Percentiles rank a stretch among this genome's conserved stretches.
phyloP scores from a whole-genome alignment of 2,797 vertebrate species.

The Pipistrellus kuhlii region DNA sequence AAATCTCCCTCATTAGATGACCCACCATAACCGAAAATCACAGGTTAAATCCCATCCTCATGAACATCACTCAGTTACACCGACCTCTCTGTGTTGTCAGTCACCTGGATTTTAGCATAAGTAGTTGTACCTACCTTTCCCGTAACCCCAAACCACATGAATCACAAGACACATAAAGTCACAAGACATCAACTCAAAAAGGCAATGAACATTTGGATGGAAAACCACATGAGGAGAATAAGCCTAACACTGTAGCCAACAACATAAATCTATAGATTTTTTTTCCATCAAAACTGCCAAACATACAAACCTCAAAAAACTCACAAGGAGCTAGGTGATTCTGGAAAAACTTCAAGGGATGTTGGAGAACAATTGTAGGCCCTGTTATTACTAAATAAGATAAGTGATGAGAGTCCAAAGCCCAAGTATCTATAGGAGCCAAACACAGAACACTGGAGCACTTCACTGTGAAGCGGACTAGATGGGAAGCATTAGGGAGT shows the following conservation, averaged over 20 bases:
- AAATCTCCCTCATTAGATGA: not conserved
- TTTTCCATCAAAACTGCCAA: not conserved
- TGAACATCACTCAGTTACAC: not conserved
- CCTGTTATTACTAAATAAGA: not conserved
- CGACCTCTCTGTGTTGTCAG: accelerated
- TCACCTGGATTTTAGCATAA: not conserved
- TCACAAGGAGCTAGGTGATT: not conserved
- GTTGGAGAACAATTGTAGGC: not conserved
- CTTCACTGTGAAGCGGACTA: not conserved
- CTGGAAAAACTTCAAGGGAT: not conserved
- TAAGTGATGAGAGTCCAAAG: not conserved
- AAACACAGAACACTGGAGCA: not conserved
- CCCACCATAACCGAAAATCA: not conserved
- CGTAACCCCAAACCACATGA: not conserved
- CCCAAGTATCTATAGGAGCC: not conserved
- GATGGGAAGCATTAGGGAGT: not conserved
- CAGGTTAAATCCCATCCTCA: not conserved
- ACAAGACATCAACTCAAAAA: not conserved
- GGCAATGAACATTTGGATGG: not conserved
- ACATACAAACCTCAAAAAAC: not conserved
- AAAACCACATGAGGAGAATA: not conserved
- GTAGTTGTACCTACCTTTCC: not conserved
- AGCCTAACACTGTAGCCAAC: not conserved
- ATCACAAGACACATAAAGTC: not conserved
- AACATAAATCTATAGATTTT: not conserved